Base-by-base conservation (phyloP, 2,113 vertebrate genomes). In the Dinomys branickii region DNA sequence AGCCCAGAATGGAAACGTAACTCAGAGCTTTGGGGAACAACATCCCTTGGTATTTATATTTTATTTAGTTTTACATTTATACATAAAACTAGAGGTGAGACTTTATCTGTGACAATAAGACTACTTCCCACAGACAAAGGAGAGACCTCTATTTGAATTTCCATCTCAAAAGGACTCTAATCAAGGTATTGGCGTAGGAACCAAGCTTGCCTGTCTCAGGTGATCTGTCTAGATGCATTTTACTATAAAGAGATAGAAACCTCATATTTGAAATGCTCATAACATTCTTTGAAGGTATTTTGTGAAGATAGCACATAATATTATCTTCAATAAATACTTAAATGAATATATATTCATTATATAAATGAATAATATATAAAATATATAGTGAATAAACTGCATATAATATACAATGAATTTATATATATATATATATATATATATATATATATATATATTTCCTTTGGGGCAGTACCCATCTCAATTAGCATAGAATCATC, bases 91-190 rank as follows among this genome's bases (percentile, higher is more conserved):
- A 75, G 69, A 50, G 30, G 26, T 41, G 28, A 80, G 54, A 22
- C 28, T 92, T 92, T 33, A 24, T 85, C 58, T 61, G 19, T 52
- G 87, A 33, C 12, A 38, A 12, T 50, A 88, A 28, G 50, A 85
- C 69, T 67, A 22, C 44, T 92, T 94, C 54, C 14, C 92, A 7
- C 69, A 75, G 58, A 81, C 52, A 97, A 86, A 61, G n/a, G 56
- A 58, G 73, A 73, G 16, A 73, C 41, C 5, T n/a, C n/a, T 63
- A 75, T n/a, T 17, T 92, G 54, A 35, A 5, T 54, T 61, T 58
- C 30, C 16, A 26, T 75, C 26, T 19, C 80, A 41, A 10, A 59
- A 61, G 28, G n/a, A 85, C 63, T 63, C 91, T 91, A 30, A 59
- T 73, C 41, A 91, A 69, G 71, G 22, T 5, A 85, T 67, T 81